Evolutionary conservation across 2,888 invertebrate genomes (phyloP).

Genomic region (Cantharis rufa): DNA sequence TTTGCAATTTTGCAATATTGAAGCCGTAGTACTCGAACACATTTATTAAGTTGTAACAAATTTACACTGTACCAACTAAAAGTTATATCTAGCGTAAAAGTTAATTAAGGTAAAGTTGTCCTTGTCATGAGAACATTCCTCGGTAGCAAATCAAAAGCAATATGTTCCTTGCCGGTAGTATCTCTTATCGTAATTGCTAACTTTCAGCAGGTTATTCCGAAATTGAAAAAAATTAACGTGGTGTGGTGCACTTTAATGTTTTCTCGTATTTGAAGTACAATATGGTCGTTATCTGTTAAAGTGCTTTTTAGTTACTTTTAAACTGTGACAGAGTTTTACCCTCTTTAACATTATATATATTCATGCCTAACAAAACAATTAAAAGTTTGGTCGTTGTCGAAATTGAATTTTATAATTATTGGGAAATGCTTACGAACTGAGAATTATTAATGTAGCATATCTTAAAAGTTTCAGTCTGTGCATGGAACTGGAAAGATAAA

Average conservation of each 20-base stretch:
- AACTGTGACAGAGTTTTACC: neutral
- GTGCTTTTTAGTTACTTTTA: neutral
- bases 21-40: neutral
- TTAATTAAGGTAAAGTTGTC: conserved; percentile 2
- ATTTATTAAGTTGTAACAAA: neutral
- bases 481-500: conserved; percentile 29
- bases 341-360: conserved; percentile 2
- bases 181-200: conserved; percentile 1
- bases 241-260: neutral
- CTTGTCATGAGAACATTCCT: neutral
- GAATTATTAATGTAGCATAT: conserved; percentile 24
- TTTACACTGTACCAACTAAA: neutral
- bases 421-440: conserved; percentile 26
- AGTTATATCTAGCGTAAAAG: neutral
- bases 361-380: conserved; percentile 22
- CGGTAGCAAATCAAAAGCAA: neutral
- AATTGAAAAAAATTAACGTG: neutral
- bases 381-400: conserved; percentile 17
- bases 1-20: neutral
- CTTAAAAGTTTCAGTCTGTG: conserved; percentile 21
- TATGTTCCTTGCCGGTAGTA: neutral
- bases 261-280: neutral
- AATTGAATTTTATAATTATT: conserved; percentile 31
- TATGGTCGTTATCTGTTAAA: neutral
- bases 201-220: neutral